Evolutionary conservation across 2,113 vertebrate species (phyloP), one percentile per base, ranked within the genome.

Genomic region (Crotalus helleri): DNA sequence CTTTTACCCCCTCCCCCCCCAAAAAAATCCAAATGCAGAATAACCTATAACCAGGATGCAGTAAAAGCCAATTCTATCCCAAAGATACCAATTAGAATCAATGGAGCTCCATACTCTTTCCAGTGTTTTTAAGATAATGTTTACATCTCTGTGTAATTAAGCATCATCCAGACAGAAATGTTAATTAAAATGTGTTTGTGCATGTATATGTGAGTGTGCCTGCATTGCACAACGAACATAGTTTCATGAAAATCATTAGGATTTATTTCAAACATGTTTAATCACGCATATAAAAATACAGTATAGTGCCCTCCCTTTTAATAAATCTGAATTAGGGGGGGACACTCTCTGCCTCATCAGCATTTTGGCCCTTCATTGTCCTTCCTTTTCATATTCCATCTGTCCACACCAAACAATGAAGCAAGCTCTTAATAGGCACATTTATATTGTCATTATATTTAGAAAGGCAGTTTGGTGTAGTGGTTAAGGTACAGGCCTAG

Each of bases 1-100:
- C 49, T 9, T n/a, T 12, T 2, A 15, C 6, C 5, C 33, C n/a
- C 12, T 2, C 2, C 33, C 6, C 5, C 49, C 8, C 5, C 1
- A 29, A 1, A 15, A 81, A 81, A 1, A 81, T 81, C 15, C 3
- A 0, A 81, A 74, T 81, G 6, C 6, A 81, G 17, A 81, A 81
- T 44, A 81, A 81, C 2, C 17, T 9, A 39, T 81, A 39, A 2
- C 33, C 15, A 21, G 69, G 2, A 81, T 39, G 15, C 15, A 81
- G 1, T 39, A 8, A 81, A 81, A 81, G 69, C 17, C 69, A 81
- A 39, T 39, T 81, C 69, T 15, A 81, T 21, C 9, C n/a, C 69
- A 39, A 81, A 8, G 33, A 19, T 81, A 39, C n/a, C 33, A 17
- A 39, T 39, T 33, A 44, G 33, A 81, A 81, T 39, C 69, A 39